Percentiles rank a stretch among this genome's conserved stretches.
Evolutionary conservation across 2,113 vertebrate genomes (phyloP).

Genomic region (Pachycephala philippinensis): DNA sequence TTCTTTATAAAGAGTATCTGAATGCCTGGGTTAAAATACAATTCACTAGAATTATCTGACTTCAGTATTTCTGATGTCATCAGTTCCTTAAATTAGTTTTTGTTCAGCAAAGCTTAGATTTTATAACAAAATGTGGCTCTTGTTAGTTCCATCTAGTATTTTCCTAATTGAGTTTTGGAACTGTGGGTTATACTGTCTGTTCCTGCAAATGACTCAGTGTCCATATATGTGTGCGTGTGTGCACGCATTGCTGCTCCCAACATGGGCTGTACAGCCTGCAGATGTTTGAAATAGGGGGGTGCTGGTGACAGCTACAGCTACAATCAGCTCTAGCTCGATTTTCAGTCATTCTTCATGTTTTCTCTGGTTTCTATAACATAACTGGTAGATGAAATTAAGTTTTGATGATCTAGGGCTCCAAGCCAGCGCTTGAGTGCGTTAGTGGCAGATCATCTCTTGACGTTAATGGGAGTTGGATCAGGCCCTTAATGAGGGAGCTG

Average conservation of each 20-base stretch:
- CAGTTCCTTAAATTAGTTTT: constrained; percentile 24
- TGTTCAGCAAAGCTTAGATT: not conserved
- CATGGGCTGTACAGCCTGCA: not conserved
- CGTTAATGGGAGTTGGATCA: constrained; percentile 36
- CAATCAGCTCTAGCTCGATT: not conserved
- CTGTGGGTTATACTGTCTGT: constrained; percentile 46
- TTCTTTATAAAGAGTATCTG: not conserved
- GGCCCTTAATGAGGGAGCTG: not conserved
- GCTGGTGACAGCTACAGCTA: not conserved
- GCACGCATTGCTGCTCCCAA: not conserved
- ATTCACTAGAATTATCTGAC: not conserved
- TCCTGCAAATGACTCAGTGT: constrained; percentile 43
- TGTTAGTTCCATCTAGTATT: constrained; percentile 23
- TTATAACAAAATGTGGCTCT: constrained; percentile 51
- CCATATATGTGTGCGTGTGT: constrained; percentile 1
- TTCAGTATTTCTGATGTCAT: constrained; percentile 23
- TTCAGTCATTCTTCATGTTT: not conserved
- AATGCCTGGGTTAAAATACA: not conserved
- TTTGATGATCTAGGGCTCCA: not conserved
- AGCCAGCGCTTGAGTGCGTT: constrained; percentile 18
- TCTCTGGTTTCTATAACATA: not conserved
- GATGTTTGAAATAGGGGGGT: not conserved
- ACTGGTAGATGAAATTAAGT: not conserved
- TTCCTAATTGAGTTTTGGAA: constrained; percentile 8
- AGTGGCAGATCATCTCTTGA: constrained; percentile 35